Evolutionary conservation across 2,888 invertebrate species (phyloP).

Genomic region (Pollenia angustigena): DNA sequence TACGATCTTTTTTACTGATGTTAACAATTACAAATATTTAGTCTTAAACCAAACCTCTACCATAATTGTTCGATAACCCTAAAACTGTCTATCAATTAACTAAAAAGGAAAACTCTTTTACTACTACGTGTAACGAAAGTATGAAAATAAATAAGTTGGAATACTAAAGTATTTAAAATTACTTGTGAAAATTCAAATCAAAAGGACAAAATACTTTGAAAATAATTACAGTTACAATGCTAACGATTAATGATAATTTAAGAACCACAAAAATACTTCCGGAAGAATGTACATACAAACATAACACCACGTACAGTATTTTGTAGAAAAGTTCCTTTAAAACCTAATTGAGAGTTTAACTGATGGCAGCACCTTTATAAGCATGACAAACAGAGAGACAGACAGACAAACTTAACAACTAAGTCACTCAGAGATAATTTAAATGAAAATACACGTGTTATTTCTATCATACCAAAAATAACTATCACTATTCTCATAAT

Average conservation of each 20-base stretch:
- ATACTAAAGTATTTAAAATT: not conserved
- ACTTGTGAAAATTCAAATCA: slow-evolving; percentile 20
- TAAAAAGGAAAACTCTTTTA: not conserved
- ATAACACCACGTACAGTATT: not conserved
- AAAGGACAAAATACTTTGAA: slow-evolving; percentile 20
- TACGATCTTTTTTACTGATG: not conserved
- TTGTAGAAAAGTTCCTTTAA: not conserved
- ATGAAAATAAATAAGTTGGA: slow-evolving; percentile 6
- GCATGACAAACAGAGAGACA: slow-evolving; percentile 10
- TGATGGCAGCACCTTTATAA: slow-evolving; percentile 30
- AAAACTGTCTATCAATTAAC: slow-evolving; percentile 30
- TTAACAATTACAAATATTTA: not conserved
- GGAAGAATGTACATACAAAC: slow-evolving; percentile 22
- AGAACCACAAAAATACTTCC: slow-evolving; percentile 58
- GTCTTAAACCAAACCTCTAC: not conserved
- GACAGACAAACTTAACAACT: not conserved
- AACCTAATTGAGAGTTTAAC: slow-evolving; percentile 47
- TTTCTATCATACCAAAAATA: slow-evolving; percentile 43
- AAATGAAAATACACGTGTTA: slow-evolving; percentile 40
- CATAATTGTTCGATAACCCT: not conserved
- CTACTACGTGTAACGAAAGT: not conserved
- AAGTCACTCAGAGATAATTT: slow-evolving; percentile 22
- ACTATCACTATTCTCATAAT: slow-evolving; percentile 6
- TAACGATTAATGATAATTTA: slow-evolving; percentile 57
- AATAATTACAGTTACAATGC: slow-evolving; percentile 52